These are phyloP conservation scores for Tiliacea aurago DNA, from an alignment of 2,888 invertebrate genomes.

Conservation along the genomic window DNA sequence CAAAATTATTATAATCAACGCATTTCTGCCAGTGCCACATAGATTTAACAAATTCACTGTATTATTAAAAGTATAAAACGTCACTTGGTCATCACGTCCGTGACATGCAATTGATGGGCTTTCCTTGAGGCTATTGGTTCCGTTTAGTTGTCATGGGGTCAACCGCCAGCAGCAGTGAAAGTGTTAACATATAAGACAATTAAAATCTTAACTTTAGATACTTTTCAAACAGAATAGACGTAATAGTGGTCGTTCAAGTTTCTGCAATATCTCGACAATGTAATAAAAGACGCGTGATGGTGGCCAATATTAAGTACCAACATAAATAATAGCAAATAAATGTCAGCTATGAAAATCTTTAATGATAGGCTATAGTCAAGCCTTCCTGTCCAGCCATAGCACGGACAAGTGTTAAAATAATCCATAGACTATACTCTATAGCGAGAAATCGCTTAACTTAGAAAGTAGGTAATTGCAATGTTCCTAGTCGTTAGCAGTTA, in stretches of 20 bases:
- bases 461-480: conserved; percentile 69
- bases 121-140: conserved; percentile 16
- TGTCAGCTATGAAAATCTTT: conserved; percentile 33
- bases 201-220: conserved; percentile 9
- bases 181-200: background rate
- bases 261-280: background rate
- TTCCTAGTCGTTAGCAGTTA: conserved; percentile 60
- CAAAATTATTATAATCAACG: background rate
- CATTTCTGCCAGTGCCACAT: background rate
- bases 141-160: background rate
- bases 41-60: background rate
- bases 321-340: conserved; percentile 34
- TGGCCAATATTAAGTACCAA: conserved; percentile 13
- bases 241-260: background rate
- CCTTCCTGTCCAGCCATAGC: conserved; percentile 8
- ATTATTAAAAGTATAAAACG: background rate
- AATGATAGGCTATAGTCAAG: conserved; percentile 27
- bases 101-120: conserved; percentile 2
- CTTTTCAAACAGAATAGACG: background rate
- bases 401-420: conserved; percentile 36
- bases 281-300: background rate
- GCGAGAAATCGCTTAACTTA: conserved; percentile 56
- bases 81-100: background rate
- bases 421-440: conserved; percentile 26
- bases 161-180: conserved; percentile 15